A percentile compares a stretch with the other conserved stretches of the same genome.
These are phyloP conservation scores for Linurgus olivaceus DNA, from an alignment of 2,797 vertebrate genomes.

Conservation along the genomic window DNA sequence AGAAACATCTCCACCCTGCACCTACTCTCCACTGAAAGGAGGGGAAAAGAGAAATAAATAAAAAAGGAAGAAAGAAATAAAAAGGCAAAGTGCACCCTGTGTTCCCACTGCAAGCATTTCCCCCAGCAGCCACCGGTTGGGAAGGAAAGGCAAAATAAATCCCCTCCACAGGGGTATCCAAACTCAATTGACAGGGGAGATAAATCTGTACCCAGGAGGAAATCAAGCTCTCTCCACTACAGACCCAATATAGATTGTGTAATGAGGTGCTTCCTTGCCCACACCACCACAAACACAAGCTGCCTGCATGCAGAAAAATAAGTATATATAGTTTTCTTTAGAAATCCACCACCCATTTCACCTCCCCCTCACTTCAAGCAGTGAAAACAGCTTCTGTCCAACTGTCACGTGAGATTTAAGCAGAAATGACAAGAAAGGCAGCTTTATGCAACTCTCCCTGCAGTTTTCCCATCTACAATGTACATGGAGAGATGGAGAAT, in stretches of 20 bases:
- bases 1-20: not conserved
- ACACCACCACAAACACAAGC: conserved; percentile 26
- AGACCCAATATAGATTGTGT: not conserved
- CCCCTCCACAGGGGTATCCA: not conserved
- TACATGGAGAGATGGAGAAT: not conserved
- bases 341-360: conserved; percentile 38
- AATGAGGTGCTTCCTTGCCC: conserved; percentile 23
- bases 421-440: conserved; percentile 63
- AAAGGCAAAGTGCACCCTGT: not conserved
- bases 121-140: rapidly evolving
- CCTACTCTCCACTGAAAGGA: not conserved
- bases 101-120: not conserved
- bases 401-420: conserved; percentile 61
- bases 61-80: not conserved
- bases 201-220: not conserved
- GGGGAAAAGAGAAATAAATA: not conserved
- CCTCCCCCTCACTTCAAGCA: conserved; percentile 47
- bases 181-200: not conserved
- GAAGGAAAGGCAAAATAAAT: not conserved
- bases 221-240: not conserved
- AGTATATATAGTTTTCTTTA: conserved; percentile 41
- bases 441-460: conserved; percentile 44
- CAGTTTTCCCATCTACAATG: not conserved
- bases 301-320: not conserved
- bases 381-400: conserved; percentile 61